Evolutionary conservation across 2,113 vertebrate species (phyloP), one percentile per base, ranked within the genome.

Genomic region (Addax nasomaculatus): DNA sequence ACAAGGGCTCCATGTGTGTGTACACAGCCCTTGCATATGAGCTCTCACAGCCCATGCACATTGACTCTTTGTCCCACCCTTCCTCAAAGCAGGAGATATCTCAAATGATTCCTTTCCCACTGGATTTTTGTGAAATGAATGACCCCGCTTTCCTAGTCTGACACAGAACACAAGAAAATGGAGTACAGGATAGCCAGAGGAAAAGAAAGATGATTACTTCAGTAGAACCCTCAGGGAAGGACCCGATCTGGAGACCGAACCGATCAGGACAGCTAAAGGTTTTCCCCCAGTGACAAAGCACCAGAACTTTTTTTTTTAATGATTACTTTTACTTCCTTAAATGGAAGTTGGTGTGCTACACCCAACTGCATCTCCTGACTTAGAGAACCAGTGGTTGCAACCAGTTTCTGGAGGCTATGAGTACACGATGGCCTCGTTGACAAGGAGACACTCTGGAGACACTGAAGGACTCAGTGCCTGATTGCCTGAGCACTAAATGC

Each of bases 391-490:
- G 36, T 1, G n/a, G 83, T 57, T 8, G 2, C 1, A 80, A 30
- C 23, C 86, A 8, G 70, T 25, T 43, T 29, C 47, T 13, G 23
- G 19, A 33, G 85, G 60, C 36, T 30, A 39, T 23, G 62, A 21
- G 39, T 0, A 3, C 25, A 2, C 1, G 1, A 14, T 2, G 0
- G 12, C 2, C 1, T 8, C 12, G 1, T 5, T 30, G 10, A 19
- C 53, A 49, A 6, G 0, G 19, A 62, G 51, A 43, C 14, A 8
- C 78, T 5, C 4, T 0, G 11, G 29, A 55, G 81, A 43, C 29
- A 0, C 33, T 2, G 43, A 6, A 3, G 39, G 5, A 30, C 12
- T 33, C 33, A 0, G 60, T 2, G 11, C 13, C 51, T 43, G 43
- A 17, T 23, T 3, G 39, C 62, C 29, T 4, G 12, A 25, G 57